Conservation (phyloP, 2,888 invertebrate species). For the Pyrrhosoma nymphula region DNA sequence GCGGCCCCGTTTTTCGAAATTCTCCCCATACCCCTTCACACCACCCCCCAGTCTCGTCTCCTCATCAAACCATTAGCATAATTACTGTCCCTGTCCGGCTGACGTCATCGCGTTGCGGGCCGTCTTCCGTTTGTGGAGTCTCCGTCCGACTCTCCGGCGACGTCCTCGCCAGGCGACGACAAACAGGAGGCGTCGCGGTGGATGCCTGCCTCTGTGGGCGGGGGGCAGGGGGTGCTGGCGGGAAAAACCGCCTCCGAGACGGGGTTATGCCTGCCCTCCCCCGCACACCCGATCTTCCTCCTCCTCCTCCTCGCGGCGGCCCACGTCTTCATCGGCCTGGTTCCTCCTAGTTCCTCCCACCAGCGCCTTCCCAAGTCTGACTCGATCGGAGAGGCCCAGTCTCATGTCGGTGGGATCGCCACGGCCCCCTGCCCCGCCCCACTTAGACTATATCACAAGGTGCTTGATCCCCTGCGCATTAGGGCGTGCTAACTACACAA, state of each 20-base stretch:
- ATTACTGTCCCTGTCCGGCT: conserved; percentile 56
- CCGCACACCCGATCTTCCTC: background rate
- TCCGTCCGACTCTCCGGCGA: conserved; percentile 56
- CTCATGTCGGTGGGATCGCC: no score
- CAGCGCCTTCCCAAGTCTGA: background rate
- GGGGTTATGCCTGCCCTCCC: background rate
- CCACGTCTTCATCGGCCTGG: background rate
- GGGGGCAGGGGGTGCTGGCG: background rate
- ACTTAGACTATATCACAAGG: no score
- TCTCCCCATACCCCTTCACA: background rate
- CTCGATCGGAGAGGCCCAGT: no score
- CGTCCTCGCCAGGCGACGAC: conserved; percentile 55
- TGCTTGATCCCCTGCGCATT: no score
- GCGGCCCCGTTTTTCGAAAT: conserved; percentile 44
- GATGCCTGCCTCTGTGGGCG: background rate
- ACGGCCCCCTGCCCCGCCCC: no score
- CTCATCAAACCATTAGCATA: conserved; percentile 61
- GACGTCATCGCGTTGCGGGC: conserved; percentile 54
- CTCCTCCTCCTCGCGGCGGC: background rate
- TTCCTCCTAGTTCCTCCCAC: background rate
- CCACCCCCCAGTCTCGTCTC: background rate
- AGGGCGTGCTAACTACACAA: no score
- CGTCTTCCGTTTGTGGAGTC: conserved; percentile 34
- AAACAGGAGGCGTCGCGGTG: conserved; percentile 65
- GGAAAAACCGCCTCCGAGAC: background rate